phyloP scores from a whole-genome alignment of 2,888 invertebrate species.

The Lepeophtheirus nordmannii region DNA sequence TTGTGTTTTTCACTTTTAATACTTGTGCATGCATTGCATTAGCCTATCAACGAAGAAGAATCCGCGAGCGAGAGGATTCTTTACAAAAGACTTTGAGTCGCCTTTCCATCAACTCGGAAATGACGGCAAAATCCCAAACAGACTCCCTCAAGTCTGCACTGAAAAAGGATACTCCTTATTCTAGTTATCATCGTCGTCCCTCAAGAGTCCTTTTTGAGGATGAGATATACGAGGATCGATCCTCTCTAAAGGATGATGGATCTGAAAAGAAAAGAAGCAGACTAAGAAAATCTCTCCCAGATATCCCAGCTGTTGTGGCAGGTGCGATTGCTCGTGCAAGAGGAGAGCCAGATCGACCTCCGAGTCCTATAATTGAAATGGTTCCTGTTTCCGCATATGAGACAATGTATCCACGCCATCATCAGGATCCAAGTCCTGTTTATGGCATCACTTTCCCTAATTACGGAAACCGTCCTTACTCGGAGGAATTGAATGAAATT shows the following conservation, averaged over 20 bases:
- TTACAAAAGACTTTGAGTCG: conserved; percentile 1
- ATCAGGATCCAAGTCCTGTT: background rate
- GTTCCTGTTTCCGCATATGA: conserved; percentile 3
- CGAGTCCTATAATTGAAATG: conserved; percentile 15
- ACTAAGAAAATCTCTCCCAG: conserved; percentile 4
- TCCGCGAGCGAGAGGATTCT: conserved; percentile 24
- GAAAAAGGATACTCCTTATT: background rate
- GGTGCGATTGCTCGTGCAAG: conserved; percentile 4
- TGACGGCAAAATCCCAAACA: background rate
- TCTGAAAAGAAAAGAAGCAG: background rate
- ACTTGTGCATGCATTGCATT: conserved; percentile 50
- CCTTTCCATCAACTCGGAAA: conserved; percentile 3
- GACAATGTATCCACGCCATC: background rate
- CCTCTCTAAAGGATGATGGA: background rate
- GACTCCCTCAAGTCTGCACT: background rate
- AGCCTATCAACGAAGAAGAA: conserved; percentile 42
- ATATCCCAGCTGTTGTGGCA: background rate
- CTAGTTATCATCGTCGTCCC: conserved; percentile 2
- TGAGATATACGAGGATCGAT: background rate
- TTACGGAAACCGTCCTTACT: background rate
- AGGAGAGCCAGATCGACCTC: conserved; percentile 3
- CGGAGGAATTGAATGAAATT: background rate
- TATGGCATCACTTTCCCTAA: conserved; percentile 2
- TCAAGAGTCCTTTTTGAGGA: background rate
- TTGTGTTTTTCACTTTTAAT: conserved; percentile 56